Conservation (phyloP, 2,113 vertebrate species). For the Cyanocitta stelleri region DNA sequence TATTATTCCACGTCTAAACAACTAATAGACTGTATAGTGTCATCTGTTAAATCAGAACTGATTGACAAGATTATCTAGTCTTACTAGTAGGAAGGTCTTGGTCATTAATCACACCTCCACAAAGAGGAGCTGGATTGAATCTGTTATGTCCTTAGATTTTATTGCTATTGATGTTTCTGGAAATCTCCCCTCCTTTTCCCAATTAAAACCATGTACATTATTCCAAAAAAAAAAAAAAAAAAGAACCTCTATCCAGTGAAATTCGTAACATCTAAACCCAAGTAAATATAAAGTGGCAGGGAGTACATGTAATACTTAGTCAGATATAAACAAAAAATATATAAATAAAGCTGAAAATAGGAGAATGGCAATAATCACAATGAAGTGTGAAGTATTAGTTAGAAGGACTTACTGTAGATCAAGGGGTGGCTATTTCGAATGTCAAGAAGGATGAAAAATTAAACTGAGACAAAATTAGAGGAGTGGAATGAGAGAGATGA, state of each 20-base stretch:
- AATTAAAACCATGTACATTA: neutral
- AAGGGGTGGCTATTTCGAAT: neutral
- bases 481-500: neutral
- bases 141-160: neutral
- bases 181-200: neutral
- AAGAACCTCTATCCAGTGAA: neutral
- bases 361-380: neutral
- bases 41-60: conserved; percentile 57
- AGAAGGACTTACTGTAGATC: neutral
- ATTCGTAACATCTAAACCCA: neutral
- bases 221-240: neutral
- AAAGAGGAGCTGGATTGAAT: neutral
- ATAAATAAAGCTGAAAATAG: neutral
- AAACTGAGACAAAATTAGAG: neutral
- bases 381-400: neutral
- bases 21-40: conserved; percentile 9
- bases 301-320: neutral
- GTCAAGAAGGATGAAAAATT: neutral
- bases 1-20: conserved; percentile 66
- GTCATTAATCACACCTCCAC: conserved; percentile 62
- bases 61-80: conserved; percentile 40
- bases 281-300: neutral
- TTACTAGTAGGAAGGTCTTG: conserved; percentile 34
- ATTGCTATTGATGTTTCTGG: neutral
- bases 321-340: neutral